Evolutionary conservation across 2,888 invertebrate species (phyloP).

Genomic region (Drosophila lacicola): DNA sequence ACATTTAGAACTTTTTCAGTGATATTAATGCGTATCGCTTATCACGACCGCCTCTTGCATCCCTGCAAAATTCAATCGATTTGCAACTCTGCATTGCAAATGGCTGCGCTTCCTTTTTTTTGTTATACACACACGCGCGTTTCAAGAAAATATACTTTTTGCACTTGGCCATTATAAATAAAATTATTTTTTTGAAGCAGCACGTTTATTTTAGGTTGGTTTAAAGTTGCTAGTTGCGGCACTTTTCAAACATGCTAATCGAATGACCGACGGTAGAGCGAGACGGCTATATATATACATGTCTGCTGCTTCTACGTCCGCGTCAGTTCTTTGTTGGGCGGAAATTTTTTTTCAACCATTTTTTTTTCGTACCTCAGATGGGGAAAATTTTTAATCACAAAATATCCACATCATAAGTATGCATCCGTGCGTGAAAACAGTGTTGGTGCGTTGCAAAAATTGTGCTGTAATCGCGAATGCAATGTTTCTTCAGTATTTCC

Average conservation of each 20-base stretch:
- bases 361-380: slow-evolving; percentile 86
- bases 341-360: slow-evolving; percentile 81
- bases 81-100: slow-evolving; percentile 58
- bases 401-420: slow-evolving; percentile 86
- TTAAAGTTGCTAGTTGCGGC: slow-evolving; percentile 29
- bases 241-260: slow-evolving; percentile 43
- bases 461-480: slow-evolving; percentile 43
- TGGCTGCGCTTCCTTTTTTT: slow-evolving; percentile 35
- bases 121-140: slow-evolving; percentile 28
- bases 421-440: slow-evolving; percentile 86
- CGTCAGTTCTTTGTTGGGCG: slow-evolving; percentile 81
- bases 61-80: slow-evolving; percentile 20
- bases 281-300: slow-evolving; percentile 83
- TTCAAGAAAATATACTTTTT: slow-evolving; percentile 19
- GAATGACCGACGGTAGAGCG: slow-evolving; percentile 49
- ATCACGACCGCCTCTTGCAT: slow-evolving; percentile 34
- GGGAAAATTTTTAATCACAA: slow-evolving; percentile 85
- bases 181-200: slow-evolving; percentile 6
- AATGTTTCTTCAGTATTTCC: slow-evolving; percentile 48
- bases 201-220: slow-evolving; percentile 35
- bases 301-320: slow-evolving; percentile 83
- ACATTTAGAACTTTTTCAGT: slow-evolving; percentile 26
- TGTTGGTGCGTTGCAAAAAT: slow-evolving; percentile 62
- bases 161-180: slow-evolving; percentile 23
- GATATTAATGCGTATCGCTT: slow-evolving; percentile 22